These are phyloP conservation scores for Pelecanus crispus DNA, from an alignment of 2,113 vertebrate genomes.

Conservation along the genomic window DNA sequence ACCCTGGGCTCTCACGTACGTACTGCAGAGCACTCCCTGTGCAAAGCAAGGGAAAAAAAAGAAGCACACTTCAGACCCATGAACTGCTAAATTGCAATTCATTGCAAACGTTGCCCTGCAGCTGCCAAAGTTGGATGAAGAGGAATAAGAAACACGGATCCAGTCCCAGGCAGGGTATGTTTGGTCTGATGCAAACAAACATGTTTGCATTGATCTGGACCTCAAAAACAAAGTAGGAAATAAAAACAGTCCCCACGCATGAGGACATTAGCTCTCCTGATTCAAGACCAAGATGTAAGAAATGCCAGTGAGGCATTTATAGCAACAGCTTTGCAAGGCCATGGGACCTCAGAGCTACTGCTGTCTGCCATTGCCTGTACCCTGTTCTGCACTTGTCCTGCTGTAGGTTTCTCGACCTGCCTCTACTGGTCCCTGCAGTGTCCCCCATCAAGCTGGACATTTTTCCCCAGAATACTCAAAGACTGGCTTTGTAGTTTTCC, in stretches of 20 bases:
- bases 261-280: not conserved
- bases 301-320: not conserved
- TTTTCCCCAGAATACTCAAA: not conserved
- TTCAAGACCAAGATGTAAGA: not conserved
- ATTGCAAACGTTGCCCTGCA: not conserved
- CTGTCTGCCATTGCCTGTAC: not conserved
- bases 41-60: not conserved
- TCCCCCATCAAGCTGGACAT: not conserved
- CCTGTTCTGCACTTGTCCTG: not conserved
- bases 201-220: not conserved
- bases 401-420: rapidly evolving
- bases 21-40: not conserved
- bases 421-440: not conserved
- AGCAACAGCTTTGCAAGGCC: not conserved
- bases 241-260: not conserved
- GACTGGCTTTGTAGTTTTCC: not conserved
- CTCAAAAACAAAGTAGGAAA: not conserved
- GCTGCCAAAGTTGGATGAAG: not conserved
- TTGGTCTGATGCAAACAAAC: not conserved
- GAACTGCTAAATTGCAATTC: not conserved
- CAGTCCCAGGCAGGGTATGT: not conserved
- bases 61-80: not conserved
- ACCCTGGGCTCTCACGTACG: not conserved
- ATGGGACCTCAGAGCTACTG: not conserved
- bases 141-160: not conserved